Conservation (phyloP, 2,113 vertebrate genomes). For the Paradisaea rubra region DNA sequence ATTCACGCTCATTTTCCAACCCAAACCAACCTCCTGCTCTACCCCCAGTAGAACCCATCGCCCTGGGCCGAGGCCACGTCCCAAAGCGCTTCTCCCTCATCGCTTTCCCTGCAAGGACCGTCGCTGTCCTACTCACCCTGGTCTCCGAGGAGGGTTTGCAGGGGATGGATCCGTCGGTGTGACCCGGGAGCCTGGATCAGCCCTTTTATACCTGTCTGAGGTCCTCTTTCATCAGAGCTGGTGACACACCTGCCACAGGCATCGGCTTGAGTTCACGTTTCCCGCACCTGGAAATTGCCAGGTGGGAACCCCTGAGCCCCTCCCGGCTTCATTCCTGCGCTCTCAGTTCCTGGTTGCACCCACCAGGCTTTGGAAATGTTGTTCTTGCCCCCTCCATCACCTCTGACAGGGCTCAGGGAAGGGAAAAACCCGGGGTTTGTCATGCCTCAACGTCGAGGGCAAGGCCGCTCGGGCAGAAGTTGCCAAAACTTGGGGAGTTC, state of each 20-base stretch:
- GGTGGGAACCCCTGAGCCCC: not conserved
- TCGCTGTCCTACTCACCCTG: not conserved
- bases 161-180: fast-evolving
- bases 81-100: not conserved
- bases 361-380: not conserved
- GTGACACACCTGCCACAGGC: conserved; percentile 14
- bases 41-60: fast-evolving
- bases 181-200: not conserved
- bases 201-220: not conserved
- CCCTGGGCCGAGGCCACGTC: fast-evolving
- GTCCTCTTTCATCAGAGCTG: not conserved
- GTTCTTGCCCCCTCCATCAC: not conserved
- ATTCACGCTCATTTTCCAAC: fast-evolving
- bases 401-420: not conserved
- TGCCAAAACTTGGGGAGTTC: not conserved
- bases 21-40: not conserved
- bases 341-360: not conserved
- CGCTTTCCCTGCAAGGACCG: not conserved
- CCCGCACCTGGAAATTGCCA: not conserved
- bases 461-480: fast-evolving
- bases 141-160: not conserved
- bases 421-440: fast-evolving
- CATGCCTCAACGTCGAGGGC: fast-evolving
- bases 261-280: not conserved
- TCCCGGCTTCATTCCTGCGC: not conserved